phyloP scores from a whole-genome alignment of 2,113 vertebrate species.

The Fregata magnificens region DNA sequence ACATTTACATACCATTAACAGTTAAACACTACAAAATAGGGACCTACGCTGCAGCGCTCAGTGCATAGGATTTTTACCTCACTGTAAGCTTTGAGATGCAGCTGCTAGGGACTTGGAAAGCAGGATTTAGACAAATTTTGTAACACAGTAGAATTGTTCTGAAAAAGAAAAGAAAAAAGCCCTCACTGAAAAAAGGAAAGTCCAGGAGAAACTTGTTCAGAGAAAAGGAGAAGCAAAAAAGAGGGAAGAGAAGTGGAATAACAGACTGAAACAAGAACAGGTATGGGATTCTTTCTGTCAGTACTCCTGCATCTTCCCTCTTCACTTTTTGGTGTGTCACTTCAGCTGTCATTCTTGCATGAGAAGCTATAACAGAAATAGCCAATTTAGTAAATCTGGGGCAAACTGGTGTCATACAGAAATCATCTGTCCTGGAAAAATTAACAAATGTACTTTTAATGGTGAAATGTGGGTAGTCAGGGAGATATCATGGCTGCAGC shows the following conservation, averaged over 20 bases:
- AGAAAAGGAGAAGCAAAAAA: not conserved
- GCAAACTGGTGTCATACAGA: not conserved
- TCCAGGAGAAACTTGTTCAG: not conserved
- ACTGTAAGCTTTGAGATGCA: not conserved
- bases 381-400: not conserved
- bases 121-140: not conserved
- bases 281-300: not conserved
- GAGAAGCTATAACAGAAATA: not conserved
- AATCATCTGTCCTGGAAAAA: not conserved
- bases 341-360: not conserved
- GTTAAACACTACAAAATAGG: not conserved
- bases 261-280: not conserved
- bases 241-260: not conserved
- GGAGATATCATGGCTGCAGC: not conserved
- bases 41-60: fast-evolving
- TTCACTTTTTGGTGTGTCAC: not conserved
- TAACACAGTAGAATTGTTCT: not conserved
- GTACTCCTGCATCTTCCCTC: not conserved
- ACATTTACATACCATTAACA: not conserved
- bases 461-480: not conserved
- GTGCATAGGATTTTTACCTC: not conserved
- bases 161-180: not conserved
- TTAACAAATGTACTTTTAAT: not conserved
- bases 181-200: not conserved
- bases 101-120: not conserved